phyloP scores from a whole-genome alignment of 2,797 vertebrate species.

The Cetoscarus ocellatus region DNA sequence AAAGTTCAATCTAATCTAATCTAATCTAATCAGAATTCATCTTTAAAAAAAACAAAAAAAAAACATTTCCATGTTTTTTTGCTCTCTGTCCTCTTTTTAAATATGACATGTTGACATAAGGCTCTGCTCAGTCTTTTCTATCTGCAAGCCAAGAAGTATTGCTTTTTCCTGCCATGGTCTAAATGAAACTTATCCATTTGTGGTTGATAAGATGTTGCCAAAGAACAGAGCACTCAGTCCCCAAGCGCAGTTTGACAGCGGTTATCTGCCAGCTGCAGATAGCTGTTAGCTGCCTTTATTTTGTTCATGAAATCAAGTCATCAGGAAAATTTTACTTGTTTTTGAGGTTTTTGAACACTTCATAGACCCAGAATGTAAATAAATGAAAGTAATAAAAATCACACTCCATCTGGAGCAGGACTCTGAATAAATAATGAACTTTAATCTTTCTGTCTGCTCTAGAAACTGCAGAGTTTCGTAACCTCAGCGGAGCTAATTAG shows the following conservation, averaged over 20 bases:
- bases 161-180: not conserved
- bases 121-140: not conserved
- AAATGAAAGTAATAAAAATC: conserved; percentile 20
- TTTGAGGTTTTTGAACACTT: conserved; percentile 4
- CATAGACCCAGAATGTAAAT: not conserved
- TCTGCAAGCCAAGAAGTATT: not conserved
- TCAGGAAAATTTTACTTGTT: not conserved
- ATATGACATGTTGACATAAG: not conserved
- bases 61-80: too few relatives aligned
- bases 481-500: conserved; percentile 65
- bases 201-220: conserved; percentile 4
- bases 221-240: conserved; percentile 19
- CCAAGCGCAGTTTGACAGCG: not conserved
- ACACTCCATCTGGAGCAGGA: not conserved
- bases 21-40: too few relatives aligned
- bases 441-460: conserved; percentile 17
- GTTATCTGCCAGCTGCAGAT: not conserved
- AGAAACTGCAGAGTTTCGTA: conserved; percentile 13
- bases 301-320: not conserved
- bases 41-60: too few relatives aligned
- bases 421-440: conserved; percentile 18
- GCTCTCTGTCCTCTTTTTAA: too few relatives aligned
- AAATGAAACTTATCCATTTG: conserved; percentile 14
- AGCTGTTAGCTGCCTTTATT: conserved; percentile 7
- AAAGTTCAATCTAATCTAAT: too few relatives aligned